Percentiles rank a stretch among this genome's conserved stretches.
These are phyloP conservation scores for Panorpa germanica DNA, from an alignment of 2,888 invertebrate species.

Conservation along the genomic window DNA sequence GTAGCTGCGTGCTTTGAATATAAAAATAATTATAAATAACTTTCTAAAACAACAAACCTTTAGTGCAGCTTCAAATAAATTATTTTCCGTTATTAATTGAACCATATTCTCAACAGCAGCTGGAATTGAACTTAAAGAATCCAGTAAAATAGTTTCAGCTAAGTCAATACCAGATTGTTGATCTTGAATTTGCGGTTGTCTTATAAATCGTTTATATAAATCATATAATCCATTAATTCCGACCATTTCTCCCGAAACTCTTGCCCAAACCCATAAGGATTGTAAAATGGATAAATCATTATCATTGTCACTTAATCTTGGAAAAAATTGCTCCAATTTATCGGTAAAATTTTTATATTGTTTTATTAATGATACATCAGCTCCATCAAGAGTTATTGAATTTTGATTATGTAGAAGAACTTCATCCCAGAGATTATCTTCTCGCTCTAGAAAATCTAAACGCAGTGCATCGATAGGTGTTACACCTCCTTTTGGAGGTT, in stretches of 20 bases:
- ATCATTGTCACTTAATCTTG: constrained; percentile 9
- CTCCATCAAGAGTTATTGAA: neutral
- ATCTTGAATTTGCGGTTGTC: no score
- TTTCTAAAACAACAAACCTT: constrained; percentile 31
- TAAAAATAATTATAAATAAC: constrained; percentile 1
- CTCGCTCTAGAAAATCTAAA: constrained; percentile 34
- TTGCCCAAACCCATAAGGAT: constrained; percentile 42
- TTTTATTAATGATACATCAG: constrained; percentile 14
- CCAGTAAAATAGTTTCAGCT: constrained; percentile 41
- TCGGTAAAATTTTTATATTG: neutral
- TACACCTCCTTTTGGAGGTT: constrained; percentile 13
- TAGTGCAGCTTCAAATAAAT: constrained; percentile 41
- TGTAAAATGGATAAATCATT: constrained; percentile 20
- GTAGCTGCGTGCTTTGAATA: no score
- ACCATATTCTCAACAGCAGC: constrained; percentile 36
- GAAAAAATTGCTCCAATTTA: constrained; percentile 13
- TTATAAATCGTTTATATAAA: constrained; percentile 37
- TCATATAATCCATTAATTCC: constrained; percentile 45
- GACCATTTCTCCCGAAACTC: constrained; percentile 36
- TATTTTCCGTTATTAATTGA: constrained; percentile 38
- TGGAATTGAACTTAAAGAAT: constrained; percentile 34
- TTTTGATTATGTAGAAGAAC: constrained; percentile 14
- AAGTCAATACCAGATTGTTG: constrained; percentile 40
- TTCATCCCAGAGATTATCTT: constrained; percentile 30
- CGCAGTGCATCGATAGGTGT: constrained; percentile 38